Base-by-base conservation (phyloP, 2,113 vertebrate species). In the Peucedramus taeniatus region DNA sequence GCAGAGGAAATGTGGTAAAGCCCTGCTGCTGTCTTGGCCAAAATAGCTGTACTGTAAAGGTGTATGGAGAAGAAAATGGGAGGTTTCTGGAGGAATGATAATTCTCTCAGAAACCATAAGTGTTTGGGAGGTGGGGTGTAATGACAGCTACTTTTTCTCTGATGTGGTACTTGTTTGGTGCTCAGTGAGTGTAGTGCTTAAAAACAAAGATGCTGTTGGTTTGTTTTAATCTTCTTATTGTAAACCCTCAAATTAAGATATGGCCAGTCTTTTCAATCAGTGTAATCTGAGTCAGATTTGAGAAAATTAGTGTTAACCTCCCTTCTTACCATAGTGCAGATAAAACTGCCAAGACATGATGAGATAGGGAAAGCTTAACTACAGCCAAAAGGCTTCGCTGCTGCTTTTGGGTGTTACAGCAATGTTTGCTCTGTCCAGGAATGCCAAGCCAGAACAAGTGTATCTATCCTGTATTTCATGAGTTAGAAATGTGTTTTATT, bases 181-280 rank as follows among this genome's bases (percentile, higher is more conserved):
- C 68, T 59, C 33, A 59, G 24, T 39, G 39, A 66, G 21, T 88
- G 18, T 37, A 50, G 49, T 86, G 53, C 69, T 76, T 76, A 33
- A 64, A 93, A 79, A 28, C 51, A 82, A 68, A 37, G 40, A 56
- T 79, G 61, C 42, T 86, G 21, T 71, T 94, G 50, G 59, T 54
- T 95, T 83, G 23, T 77, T 95, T 83, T 86, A 92, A 83, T 90
- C 39, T 83, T 81, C 37, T 80, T 94, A 82, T 3, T 86, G 39
- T 86, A 85, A 94, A 83, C 49, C 76, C 63, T 86, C 44, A 85
- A 91, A 95, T 91, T 92, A 96, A 80, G 75, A 79, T 82, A 61
- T 1, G 30, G 81, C 56, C 56, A 6, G 2, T 80, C 59, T 90
- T 86, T 92, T 77, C 63, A 86, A 26, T 74, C 54, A 81, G 19